Conservation (phyloP, 2,888 invertebrate genomes). For the Tortricodes alternella region DNA sequence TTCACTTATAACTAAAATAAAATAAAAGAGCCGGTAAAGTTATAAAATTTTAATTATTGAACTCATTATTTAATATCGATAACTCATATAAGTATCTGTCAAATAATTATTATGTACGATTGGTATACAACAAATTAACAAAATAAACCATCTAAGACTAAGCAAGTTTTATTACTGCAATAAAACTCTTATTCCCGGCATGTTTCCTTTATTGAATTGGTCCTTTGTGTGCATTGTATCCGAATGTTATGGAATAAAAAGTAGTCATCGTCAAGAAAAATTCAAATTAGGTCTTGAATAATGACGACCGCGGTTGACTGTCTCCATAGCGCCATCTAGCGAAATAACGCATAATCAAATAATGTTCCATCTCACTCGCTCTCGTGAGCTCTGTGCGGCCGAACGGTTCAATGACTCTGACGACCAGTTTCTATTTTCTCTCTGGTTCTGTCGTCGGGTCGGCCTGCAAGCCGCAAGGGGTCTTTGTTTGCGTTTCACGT, state of each 20-base stretch:
- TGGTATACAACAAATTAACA: no score
- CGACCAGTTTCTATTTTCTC: conserved; percentile 82
- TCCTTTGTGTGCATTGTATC: no score
- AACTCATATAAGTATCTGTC: no score
- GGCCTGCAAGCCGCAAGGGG: conserved; percentile 67
- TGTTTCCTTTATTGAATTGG: no score
- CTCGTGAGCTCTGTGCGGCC: conserved; percentile 58
- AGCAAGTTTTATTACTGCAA: no score
- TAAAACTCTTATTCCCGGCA: no score
- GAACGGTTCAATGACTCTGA: conserved; percentile 82
- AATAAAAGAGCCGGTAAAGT: background rate
- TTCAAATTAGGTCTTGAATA: conserved; percentile 52
- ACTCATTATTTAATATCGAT: no score
- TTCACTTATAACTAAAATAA: background rate
- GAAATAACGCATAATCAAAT: conserved; percentile 32
- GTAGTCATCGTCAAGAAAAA: background rate
- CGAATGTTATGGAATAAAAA: no score
- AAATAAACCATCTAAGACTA: no score
- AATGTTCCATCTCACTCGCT: conserved; percentile 67
- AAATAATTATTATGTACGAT: no score
- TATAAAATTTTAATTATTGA: no score
- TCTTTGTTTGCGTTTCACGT: conserved; percentile 83
- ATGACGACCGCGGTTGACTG: conserved; percentile 37
- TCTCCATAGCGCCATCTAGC: conserved; percentile 56
- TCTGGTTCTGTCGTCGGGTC: conserved; percentile 79